These are phyloP conservation scores for Operophtera brumata DNA, from an alignment of 2,888 invertebrate species.

Conservation along the genomic window DNA sequence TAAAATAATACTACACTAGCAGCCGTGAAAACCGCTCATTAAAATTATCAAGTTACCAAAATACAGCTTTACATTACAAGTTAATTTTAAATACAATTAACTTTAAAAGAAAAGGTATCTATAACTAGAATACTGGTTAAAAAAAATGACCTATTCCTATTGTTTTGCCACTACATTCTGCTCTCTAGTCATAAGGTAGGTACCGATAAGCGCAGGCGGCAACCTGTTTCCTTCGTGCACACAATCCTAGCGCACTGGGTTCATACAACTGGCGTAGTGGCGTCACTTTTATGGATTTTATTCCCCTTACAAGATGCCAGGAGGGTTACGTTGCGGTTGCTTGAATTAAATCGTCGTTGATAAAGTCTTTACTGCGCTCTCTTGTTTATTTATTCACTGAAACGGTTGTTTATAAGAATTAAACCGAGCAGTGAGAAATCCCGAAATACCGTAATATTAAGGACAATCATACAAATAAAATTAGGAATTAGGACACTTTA, in stretches of 20 bases:
- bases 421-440: constrained; percentile 22
- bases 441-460: not conserved
- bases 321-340: constrained; percentile 63
- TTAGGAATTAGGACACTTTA: no score
- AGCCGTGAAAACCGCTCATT: no score
- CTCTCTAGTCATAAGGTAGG: no score
- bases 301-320: constrained; percentile 75
- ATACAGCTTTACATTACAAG: no score
- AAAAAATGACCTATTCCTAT: no score
- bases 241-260: not conserved
- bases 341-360: constrained; percentile 77
- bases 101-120: no score
- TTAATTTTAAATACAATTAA: no score
- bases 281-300: constrained; percentile 78
- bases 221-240: constrained; percentile 7
- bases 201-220: not conserved
- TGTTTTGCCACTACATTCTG: no score
- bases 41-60: no score
- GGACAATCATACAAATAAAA: no score
- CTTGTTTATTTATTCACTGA: constrained; percentile 46
- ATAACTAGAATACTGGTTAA: no score
- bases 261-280: constrained; percentile 32
- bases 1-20: no score
- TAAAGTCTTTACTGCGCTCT: constrained; percentile 64
- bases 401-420: constrained; percentile 14